A percentile compares a stretch with the other conserved stretches of the same genome.
Conservation (phyloP, 2,797 vertebrate genomes). For the Neosilurus mollespiculum region DNA sequence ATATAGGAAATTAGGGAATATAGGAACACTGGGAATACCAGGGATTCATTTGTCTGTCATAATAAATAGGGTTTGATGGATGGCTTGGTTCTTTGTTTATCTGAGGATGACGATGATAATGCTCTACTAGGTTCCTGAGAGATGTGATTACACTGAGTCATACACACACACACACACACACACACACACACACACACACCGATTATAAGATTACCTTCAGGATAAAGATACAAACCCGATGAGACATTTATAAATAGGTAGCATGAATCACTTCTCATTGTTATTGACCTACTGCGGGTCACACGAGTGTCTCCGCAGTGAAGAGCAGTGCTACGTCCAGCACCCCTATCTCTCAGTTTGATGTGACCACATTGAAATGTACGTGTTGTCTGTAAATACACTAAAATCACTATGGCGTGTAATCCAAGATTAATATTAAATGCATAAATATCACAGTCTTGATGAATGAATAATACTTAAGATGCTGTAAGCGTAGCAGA, state of each 20-base stretch:
- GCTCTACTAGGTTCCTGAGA: constrained; percentile 62
- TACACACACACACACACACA: constrained; percentile 60
- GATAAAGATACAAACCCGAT: constrained; percentile 65
- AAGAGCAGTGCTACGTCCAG: too few species aligned
- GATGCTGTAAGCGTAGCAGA: neutral
- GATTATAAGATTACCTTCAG: constrained; percentile 62
- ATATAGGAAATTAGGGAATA: neutral
- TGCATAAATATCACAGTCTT: neutral
- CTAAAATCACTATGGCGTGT: neutral
- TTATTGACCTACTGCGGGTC: constrained; percentile 25
- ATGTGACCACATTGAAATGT: too few species aligned
- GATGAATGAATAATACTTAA: neutral
- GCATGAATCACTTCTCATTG: neutral
- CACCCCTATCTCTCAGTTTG: too few species aligned
- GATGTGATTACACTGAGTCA: constrained; percentile 55
- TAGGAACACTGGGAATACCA: neutral
- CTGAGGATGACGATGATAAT: neutral
- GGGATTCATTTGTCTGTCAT: neutral
- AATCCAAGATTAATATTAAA: neutral
- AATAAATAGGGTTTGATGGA: neutral
- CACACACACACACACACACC: constrained; percentile 59
- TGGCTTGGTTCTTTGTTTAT: constrained; percentile 38
- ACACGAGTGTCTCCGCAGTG: neutral
- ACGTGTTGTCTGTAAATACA: neutral
- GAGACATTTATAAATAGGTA: constrained; percentile 27